Evolutionary conservation across 2,888 invertebrate genomes (phyloP), one percentile per base, ranked within the genome.

Genomic region (Lochmaea crataegi): DNA sequence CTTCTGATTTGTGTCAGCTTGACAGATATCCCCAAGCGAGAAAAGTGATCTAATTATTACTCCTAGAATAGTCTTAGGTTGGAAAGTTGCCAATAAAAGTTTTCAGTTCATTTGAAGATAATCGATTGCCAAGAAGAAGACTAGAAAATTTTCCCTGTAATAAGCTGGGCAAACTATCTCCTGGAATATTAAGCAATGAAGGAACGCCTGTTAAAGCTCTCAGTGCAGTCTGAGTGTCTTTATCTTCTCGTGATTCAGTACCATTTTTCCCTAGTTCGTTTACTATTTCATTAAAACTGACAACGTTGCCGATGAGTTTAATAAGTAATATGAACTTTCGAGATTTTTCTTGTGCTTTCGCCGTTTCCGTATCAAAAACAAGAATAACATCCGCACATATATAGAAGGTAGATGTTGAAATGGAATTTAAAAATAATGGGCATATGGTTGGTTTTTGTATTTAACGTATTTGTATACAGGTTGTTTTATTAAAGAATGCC

Each of bases 341-440:
- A 22, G 16, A 72, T 72, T 72, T 72, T 72, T 68, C 26, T 61
- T 5, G 10, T 2, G 22, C 26, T 64, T n/a, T 16, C 26, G 16
- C 26, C 22, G 57, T 41, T 73, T 69, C 61, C 61, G 69, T 61
- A 65, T 69, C 53, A 69, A 69, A 68, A 73, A 65, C 65, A 70
- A 56, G 64, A 56, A 64, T 41, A 48, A 60, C 42, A 53, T 65
- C 26, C 41, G 56, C 22, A 70, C 70, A 45, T 70, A 70, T 70
- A 70, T 70, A 70, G 70, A 70, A 70, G 64, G 42, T 69, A 53
- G 64, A 56, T 41, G 64, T 69, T 57, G 51, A n/a, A 16, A 14
- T 61, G 57, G 68, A 68, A 68, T 68, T 68, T 60, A 48, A 32
- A 68, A 53, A 53, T 53, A 18, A 10, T 16, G 18, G 10, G 9